Conservation (phyloP, 2,797 vertebrate genomes). For the Pachyuromys duprasi region DNA sequence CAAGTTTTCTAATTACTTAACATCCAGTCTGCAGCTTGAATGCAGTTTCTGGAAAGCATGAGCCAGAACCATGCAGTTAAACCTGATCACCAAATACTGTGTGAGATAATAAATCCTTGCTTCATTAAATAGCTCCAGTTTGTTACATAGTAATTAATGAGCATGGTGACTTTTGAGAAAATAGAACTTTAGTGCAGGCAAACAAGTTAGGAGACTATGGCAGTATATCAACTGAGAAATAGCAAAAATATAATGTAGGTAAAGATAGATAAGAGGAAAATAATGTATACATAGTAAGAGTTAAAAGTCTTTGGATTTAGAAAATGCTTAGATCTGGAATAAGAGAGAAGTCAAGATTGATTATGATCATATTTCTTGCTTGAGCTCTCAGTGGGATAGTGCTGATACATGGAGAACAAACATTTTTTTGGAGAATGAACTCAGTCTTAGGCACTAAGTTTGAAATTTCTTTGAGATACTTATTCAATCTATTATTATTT, state of each 20-base stretch:
- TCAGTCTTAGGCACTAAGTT: not conserved
- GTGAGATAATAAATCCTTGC: not conserved
- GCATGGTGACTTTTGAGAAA: not conserved
- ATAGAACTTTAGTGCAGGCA: not conserved
- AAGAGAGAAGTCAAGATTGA: not conserved
- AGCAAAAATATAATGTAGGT: not conserved
- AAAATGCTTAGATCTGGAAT: not conserved
- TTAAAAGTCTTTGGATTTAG: not conserved
- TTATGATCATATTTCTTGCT: not conserved
- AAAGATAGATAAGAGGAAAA: not conserved
- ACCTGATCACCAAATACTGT: not conserved
- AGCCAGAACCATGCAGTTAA: not conserved
- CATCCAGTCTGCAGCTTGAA: not conserved
- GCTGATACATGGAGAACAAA: not conserved
- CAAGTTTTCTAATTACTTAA: not conserved
- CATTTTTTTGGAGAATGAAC: not conserved
- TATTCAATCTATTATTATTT: slow-evolving; percentile 4
- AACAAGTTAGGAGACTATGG: not conserved
- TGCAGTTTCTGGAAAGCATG: not conserved
- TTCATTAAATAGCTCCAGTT: not conserved
- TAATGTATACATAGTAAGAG: not conserved
- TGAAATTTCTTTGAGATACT: not conserved
- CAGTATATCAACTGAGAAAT: not conserved
- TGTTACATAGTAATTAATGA: not conserved
- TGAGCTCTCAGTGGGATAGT: not conserved